These are phyloP conservation scores for Actinopyga echinites DNA, from an alignment of 53 echinoderm and acorn worm genomes.

Conservation along the genomic window DNA sequence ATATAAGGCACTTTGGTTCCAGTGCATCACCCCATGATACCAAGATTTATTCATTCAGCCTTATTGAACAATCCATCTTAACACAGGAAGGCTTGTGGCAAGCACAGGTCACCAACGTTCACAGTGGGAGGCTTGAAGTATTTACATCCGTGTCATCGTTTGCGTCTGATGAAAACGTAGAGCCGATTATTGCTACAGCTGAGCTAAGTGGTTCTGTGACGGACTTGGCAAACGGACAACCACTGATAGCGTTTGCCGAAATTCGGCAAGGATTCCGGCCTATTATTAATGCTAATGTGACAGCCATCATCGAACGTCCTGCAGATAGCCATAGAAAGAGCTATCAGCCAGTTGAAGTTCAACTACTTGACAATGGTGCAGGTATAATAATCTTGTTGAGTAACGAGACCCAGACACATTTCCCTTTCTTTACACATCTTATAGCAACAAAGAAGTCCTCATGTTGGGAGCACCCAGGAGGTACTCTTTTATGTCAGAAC, in stretches of 20 bases:
- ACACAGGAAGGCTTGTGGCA: constrained; percentile 11
- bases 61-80: not conserved
- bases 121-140: not conserved
- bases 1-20: no score
- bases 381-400: constrained; percentile 27
- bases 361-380: constrained; percentile 69
- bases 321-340: not conserved
- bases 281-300: not conserved
- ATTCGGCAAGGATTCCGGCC: constrained; percentile 43
- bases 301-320: constrained; percentile 43
- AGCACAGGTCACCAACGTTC: not conserved
- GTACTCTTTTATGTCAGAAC: no score
- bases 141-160: constrained; percentile 5
- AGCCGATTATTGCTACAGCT: constrained; percentile 61
- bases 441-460: no score
- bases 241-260: constrained; percentile 57
- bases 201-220: constrained; percentile 55
- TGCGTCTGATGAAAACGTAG: constrained; percentile 40
- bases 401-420: no score
- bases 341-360: constrained; percentile 14
- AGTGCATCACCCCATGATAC: no score
- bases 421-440: no score
- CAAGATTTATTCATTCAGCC: no score
- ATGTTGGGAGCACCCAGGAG: no score
- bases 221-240: constrained; percentile 34